A percentile compares a stretch with the other conserved stretches of the same genome.
Conservation (phyloP, 2,797 vertebrate genomes). For the Helicolenus hilgendorfi region DNA sequence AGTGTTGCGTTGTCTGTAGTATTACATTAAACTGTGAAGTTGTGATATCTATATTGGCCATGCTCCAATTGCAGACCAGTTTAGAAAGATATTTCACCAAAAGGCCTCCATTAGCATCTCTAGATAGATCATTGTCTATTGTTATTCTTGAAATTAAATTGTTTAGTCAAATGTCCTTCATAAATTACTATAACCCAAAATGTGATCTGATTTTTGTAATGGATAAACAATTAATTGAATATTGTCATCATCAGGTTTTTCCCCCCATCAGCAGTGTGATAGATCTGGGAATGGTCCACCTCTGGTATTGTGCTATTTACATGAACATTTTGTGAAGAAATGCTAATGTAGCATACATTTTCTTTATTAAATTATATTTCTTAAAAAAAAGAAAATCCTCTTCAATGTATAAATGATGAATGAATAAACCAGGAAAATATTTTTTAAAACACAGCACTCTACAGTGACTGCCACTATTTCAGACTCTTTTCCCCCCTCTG, state of each 20-base stretch:
- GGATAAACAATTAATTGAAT: background rate
- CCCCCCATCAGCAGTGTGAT: background rate
- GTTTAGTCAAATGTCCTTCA: background rate
- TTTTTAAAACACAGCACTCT: rapidly evolving
- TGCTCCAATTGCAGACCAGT: background rate
- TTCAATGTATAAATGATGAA: background rate
- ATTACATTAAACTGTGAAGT: background rate
- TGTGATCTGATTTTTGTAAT: background rate
- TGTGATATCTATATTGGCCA: background rate
- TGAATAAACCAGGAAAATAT: background rate
- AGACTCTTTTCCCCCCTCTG: conserved; percentile 7
- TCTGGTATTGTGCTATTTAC: background rate
- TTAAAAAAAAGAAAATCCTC: background rate
- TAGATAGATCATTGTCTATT: background rate
- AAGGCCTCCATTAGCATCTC: background rate
- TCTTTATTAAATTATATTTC: rapidly evolving
- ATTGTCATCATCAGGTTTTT: background rate
- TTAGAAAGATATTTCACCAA: background rate
- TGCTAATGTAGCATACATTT: background rate
- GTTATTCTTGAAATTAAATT: background rate
- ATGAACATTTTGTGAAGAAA: background rate
- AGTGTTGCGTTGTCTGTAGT: background rate
- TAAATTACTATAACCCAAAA: background rate
- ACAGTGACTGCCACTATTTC: background rate
- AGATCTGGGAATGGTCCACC: background rate